Base-by-base conservation (phyloP, 1,140 invertebrate genomes). In the Trigoniulus corallinus region DNA sequence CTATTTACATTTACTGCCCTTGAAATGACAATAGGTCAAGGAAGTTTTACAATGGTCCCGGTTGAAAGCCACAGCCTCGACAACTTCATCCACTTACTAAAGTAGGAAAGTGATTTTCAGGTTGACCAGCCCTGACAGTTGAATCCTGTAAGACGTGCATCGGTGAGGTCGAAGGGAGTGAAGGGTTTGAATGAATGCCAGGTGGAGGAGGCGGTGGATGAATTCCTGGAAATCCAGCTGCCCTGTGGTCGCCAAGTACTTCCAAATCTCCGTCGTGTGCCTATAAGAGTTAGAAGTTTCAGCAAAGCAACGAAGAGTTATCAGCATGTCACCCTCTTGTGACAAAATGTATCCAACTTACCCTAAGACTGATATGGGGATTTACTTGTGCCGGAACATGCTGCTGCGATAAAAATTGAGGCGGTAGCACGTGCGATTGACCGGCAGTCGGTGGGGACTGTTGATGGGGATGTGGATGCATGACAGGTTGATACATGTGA, bases 381-480 rank as follows among this genome's bases (percentile, higher is more conserved):
- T 48, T 42, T 59, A 58, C 12, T 59, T 58, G 44, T 52, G 56
- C 4, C 34, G 39, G 40, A 23, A 48, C 25, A 40, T 43, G 57
- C 45, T 47, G 47, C 44, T 44, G 39, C 39, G 50, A 39, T 41
- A 47, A 23, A 18, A 44, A 20, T 37, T 43, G 43, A 25, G 26
- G 52, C 7, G 40, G 41, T 21, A 39, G 40, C 15, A 26, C 45
- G 46, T 46, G 47, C 34, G 43, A 51, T 21, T 53, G 42, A 52
- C 40, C 47, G 54, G 48, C 52, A 45, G 50, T n/a, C 54, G 45
- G 43, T 56, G 46, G 23, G 50, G 24, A n/a, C 53, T 54, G 58
- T 39, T 56, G 61, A 22, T 58, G 60, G 27, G 64, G 77, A 74
- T 53, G 73, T 68, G 44, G 75, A 68, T 50, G 75, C 67, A 48